Percentiles rank a stretch among this genome's conserved stretches.
Conservation (phyloP, 2,113 vertebrate genomes). For the Rattus rattus region DNA sequence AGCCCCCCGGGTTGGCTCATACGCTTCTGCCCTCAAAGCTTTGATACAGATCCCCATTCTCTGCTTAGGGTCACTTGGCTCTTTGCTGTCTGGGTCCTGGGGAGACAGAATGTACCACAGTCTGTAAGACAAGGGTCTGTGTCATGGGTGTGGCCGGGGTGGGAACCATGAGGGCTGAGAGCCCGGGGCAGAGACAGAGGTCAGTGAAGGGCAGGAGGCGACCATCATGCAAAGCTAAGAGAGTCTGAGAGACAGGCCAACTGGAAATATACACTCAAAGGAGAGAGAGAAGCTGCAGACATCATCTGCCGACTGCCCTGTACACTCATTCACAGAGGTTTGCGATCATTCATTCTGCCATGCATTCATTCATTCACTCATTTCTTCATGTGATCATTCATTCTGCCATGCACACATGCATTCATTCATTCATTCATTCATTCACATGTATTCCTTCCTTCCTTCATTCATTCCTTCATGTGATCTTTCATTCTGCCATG, state of each 20-base stretch:
- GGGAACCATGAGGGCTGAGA: not conserved
- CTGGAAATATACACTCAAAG: not conserved
- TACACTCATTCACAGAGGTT: not conserved
- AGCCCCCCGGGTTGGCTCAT: not conserved
- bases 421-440: not conserved
- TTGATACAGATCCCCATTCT: not conserved
- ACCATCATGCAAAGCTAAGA: fast-evolving
- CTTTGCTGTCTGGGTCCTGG: not conserved
- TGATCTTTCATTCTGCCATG: not conserved
- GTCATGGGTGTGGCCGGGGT: fast-evolving
- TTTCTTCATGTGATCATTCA: not conserved
- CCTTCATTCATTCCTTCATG: not conserved
- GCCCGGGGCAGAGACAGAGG: not conserved
- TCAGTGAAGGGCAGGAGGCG: not conserved
- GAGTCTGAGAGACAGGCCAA: not conserved
- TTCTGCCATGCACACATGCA: not conserved
- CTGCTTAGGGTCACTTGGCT: not conserved
- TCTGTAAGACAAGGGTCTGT: not conserved
- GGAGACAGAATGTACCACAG: not conserved
- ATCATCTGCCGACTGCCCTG: fast-evolving
- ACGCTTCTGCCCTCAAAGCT: not conserved
- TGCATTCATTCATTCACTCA: not conserved
- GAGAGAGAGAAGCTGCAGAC: not conserved
- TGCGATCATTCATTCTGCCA: too few relatives aligned
- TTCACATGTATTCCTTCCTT: not conserved